Conservation (phyloP, 1,140 invertebrate species). For the Heliconius congener region DNA sequence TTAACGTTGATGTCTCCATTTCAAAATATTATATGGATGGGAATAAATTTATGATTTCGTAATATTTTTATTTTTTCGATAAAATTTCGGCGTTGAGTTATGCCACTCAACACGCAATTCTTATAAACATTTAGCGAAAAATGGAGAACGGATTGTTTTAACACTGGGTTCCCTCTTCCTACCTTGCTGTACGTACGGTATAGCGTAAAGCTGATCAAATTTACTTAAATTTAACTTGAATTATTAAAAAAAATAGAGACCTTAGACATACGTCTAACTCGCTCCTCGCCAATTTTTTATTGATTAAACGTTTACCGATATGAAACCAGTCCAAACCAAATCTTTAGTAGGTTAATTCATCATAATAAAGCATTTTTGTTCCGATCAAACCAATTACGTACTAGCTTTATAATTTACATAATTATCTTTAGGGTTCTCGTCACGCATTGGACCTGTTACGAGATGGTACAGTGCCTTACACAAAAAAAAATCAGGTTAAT, state of each 20-base stretch:
- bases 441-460: neutral
- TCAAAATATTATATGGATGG: no score
- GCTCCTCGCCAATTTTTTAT: neutral
- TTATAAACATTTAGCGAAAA: no score
- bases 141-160: no score
- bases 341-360: neutral
- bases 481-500: neutral
- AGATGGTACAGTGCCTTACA: neutral
- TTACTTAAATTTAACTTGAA: neutral
- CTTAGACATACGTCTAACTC: neutral
- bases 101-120: no score
- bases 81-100: no score
- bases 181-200: no score
- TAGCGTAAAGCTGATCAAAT: no score
- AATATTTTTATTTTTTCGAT: no score
- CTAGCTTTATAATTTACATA: constrained; percentile 6
- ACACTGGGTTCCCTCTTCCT: no score
- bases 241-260: neutral
- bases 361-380: constrained; percentile 4
- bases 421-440: neutral
- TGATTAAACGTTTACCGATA: neutral
- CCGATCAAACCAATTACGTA: neutral
- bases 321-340: neutral
- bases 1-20: no score
- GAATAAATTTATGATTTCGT: no score